These are phyloP conservation scores for Ctenodactylus gundi DNA, from an alignment of 2,113 vertebrate genomes.

Conservation along the genomic window DNA sequence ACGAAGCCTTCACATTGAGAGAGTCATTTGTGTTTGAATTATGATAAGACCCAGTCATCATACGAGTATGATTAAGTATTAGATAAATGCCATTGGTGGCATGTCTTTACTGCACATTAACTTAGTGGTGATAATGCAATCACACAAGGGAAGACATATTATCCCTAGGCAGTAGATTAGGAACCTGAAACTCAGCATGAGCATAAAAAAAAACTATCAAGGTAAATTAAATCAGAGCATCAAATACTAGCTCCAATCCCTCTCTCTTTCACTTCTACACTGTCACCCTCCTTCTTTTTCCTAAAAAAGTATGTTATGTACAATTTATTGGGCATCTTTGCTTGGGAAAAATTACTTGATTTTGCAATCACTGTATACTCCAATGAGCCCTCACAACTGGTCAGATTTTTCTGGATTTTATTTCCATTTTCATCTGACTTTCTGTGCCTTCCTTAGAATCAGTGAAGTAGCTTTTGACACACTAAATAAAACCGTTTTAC, in stretches of 20 bases:
- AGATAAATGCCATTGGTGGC: neutral
- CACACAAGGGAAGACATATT: neutral
- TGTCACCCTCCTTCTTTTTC: no score
- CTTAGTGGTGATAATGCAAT: neutral
- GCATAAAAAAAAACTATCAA: neutral
- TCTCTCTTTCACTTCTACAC: no score
- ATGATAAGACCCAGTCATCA: neutral
- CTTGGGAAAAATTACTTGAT: neutral
- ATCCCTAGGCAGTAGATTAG: neutral
- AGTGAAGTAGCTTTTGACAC: neutral
- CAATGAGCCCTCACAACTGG: neutral
- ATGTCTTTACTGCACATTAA: neutral
- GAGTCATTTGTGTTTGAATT: neutral
- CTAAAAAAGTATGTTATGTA: no score
- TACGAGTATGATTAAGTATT: neutral
- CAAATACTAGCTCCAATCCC: neutral
- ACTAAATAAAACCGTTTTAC: neutral
- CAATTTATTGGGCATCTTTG: no score
- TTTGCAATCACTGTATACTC: neutral
- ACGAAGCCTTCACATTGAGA: neutral
- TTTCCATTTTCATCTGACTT: neutral
- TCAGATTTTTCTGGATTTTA: neutral
- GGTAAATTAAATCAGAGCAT: constrained; percentile 16
- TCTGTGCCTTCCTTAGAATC: neutral
- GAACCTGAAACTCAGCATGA: neutral